phyloP scores from a whole-genome alignment of 2,888 invertebrate species.

The Acanthosepion esculentum region DNA sequence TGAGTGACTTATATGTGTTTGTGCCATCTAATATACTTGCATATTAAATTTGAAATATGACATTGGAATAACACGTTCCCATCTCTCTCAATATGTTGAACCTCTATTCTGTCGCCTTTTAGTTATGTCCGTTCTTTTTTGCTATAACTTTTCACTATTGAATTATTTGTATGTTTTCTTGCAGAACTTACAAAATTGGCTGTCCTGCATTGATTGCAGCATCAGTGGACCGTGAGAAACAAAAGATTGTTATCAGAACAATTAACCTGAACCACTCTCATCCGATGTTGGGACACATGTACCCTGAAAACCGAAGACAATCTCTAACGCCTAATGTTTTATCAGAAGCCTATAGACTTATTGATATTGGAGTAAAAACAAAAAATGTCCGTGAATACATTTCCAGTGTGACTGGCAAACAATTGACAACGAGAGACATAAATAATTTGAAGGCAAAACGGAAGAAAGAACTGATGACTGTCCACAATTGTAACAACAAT shows the following conservation, averaged over 20 bases:
- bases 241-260: conserved; percentile 11
- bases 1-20: too few relatives aligned
- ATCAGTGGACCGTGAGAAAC: conserved; percentile 38
- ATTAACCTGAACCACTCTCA: conserved; percentile 40
- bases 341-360: not conserved
- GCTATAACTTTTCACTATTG: too few relatives aligned
- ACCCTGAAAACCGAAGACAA: conserved; percentile 43
- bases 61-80: too few relatives aligned
- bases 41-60: too few relatives aligned
- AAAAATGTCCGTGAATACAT: conserved; percentile 42
- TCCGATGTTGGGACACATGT: conserved; percentile 36
- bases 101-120: too few relatives aligned
- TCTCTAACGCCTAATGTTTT: not conserved
- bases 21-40: too few relatives aligned
- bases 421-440: conserved; percentile 25
- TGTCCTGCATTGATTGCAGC: conserved; percentile 44
- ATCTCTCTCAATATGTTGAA: too few relatives aligned
- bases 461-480: conserved; percentile 12
- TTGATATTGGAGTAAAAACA: conserved; percentile 36
- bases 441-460: conserved; percentile 41
- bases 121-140: too few relatives aligned
- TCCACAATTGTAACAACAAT: not conserved
- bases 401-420: conserved; percentile 36
- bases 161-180: not conserved
- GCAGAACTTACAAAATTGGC: conserved; percentile 38